Conservation (phyloP, 1,140 invertebrate species). For the Andrena cerasifolii region DNA sequence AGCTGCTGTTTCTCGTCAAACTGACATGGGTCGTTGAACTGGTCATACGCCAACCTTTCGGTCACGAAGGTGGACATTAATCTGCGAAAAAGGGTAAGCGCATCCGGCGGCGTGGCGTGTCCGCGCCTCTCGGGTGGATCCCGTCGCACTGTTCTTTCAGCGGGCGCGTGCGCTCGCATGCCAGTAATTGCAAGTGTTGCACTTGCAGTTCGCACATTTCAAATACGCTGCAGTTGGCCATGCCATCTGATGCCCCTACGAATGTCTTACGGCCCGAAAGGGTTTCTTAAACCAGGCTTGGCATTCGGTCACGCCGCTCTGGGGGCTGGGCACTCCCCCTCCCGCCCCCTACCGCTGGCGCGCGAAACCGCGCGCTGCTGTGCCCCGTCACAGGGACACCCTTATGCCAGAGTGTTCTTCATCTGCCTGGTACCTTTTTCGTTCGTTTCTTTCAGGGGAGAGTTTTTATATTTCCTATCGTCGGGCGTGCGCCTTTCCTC, state of each 20-base stretch:
- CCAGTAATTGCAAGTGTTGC: conserved; percentile 49
- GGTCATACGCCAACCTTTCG: conserved; percentile 49
- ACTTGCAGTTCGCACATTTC: conserved; percentile 53
- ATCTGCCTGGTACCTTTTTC: neutral
- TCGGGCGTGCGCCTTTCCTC: too few relatives aligned
- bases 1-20: conserved; percentile 27
- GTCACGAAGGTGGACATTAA: conserved; percentile 61
- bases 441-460: neutral
- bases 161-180: conserved; percentile 34
- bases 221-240: conserved; percentile 32
- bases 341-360: too few relatives aligned
- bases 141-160: conserved; percentile 28
- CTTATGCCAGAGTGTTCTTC: neutral
- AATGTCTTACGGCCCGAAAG: conserved; percentile 11
- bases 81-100: conserved; percentile 59
- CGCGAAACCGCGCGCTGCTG: too few relatives aligned
- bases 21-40: conserved; percentile 61
- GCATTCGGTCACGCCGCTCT: neutral
- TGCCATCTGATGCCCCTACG: conserved; percentile 29
- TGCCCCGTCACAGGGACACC: neutral
- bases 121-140: conserved; percentile 54
- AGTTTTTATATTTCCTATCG: too few relatives aligned
- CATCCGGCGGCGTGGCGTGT: conserved; percentile 64
- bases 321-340: too few relatives aligned
- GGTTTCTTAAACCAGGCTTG: neutral